Evolutionary conservation across 2,888 invertebrate species (phyloP).

Genomic region (Macrophya annulata): DNA sequence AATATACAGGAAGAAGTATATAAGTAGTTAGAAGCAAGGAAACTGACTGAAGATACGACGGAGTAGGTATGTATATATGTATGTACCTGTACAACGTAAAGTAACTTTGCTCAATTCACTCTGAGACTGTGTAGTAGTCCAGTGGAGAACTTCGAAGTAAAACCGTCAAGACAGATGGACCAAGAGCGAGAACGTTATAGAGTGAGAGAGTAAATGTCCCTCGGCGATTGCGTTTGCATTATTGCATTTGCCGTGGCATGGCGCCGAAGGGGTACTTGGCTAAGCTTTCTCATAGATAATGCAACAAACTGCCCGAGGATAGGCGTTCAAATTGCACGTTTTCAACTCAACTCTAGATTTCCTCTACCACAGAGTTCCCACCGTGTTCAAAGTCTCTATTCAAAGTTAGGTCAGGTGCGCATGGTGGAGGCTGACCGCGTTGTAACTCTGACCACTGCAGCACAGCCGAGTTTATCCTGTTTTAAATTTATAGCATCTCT

Average conservation of each 20-base stretch:
- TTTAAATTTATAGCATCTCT: constrained; percentile 22
- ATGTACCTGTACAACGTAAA: constrained; percentile 6
- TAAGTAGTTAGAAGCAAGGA: not conserved
- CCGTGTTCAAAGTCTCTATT: not conserved
- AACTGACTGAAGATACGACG: not conserved
- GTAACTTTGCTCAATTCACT: constrained; percentile 44
- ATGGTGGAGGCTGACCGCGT: constrained; percentile 10
- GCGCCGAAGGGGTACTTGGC: constrained; percentile 43
- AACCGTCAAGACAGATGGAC: constrained; percentile 31
- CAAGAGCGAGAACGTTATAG: not conserved
- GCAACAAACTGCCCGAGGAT: constrained; percentile 50
- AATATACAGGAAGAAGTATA: not conserved
- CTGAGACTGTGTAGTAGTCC: constrained; percentile 27
- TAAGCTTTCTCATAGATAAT: constrained; percentile 51
- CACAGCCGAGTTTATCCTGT: constrained; percentile 2
- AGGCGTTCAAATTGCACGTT: constrained; percentile 50
- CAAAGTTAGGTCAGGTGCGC: constrained; percentile 18
- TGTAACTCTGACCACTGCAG: constrained; percentile 30
- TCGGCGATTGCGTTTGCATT: constrained; percentile 52
- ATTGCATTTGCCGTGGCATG: constrained; percentile 48
- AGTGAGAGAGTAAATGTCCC: constrained; percentile 42
- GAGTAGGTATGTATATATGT: no score
- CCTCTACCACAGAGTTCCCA: not conserved
- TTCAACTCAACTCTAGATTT: constrained; percentile 43
- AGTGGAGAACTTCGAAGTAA: not conserved